Evolutionary conservation across 2,797 vertebrate species (phyloP), one percentile per base, ranked within the genome.

Genomic region (Harpagifer antarcticus): DNA sequence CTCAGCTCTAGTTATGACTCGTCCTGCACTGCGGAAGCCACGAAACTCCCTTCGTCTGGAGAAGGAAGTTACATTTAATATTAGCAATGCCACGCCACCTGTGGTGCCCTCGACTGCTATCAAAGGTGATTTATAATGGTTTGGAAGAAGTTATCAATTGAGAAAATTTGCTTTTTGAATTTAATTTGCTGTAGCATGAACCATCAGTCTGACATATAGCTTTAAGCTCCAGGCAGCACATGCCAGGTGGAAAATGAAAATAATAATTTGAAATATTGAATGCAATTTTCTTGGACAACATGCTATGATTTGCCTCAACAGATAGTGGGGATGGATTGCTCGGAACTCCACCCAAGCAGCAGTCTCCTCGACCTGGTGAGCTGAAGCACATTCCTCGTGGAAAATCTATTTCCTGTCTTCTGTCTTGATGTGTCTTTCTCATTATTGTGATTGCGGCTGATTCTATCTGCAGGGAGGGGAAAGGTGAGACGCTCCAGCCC

Each of bases 291-390:
- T 40, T 12, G 9, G 50, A 13, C 13, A 17, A 27, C 23, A 55
- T 9, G 0, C 8, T 61, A 2, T 61, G n/a, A 31, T 72, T 58
- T 86, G 12, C 49, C 42, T 76, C 31, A 43, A 71, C 81, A 94
- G 93, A 68, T 78, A 67, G 59, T 16, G 9, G 1, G 8, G 47
- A 49, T 44, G 72, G 67, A 31, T 45, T n/a, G 9, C 9, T 16
- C 43, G 3, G 8, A 14, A 76, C 88, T 9, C 79, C 91, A 54
- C 54, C 52, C 60, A 93, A 91, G 71, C 67, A 52, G 7, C 86
- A 72, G 79, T 82, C 76, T 10, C 69, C 88, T 70, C 80, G 82
- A 63, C 6, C 60, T 44, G 86, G 94, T 94, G 74, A 89, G 90
- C 37, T 58, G 2, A 67, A 72, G 37, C 47, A 37, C 15, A 20